Evolutionary conservation across 2,888 invertebrate genomes (phyloP), one percentile per base, ranked within the genome.

Genomic region (Plutella xylostella): DNA sequence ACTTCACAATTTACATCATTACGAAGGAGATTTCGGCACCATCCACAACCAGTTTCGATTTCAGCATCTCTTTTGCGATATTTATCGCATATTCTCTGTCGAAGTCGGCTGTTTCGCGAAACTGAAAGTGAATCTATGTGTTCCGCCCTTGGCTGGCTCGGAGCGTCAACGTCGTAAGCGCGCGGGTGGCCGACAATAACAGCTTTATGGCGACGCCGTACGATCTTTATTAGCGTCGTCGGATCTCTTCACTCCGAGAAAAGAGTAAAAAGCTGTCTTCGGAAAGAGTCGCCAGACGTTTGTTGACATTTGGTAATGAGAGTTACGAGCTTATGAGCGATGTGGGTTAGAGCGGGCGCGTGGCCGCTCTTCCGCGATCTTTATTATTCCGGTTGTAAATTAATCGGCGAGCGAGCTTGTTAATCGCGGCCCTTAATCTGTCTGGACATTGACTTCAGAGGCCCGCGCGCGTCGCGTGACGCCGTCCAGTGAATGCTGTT

Each of bases 311-410:
- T 60, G 56, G 62, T 65, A 68, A 63, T 57, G 60, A 58, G 54
- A 55, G 58, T 61, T 58, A 55, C 60, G 60, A 60, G 66, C 59
- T 58, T 68, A 63, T 57, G 60, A 58, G 54, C 56, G 58, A 61
- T 58, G 55, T 60, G 60, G 60, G 66, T 60, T 58, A 59, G 55
- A 54, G 49, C 52, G 58, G 54, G 51, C 43, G 41, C 49, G 53
- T 58, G 54, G 51, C 53, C 63, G 59, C 63, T 66, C 70, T 74
- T 70, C 69, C 70, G 69, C 64, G 62, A 65, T 63, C 65, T 73
- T 77, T 72, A 74, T 74, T 71, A 79, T 78, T 76, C 78, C 72
- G 76, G 73, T 74, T 70, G 68, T 76, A 79, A 82, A 83, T 80
- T 76, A 80, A 76, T 66, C 61, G 61, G 15, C 38, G 41, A 19